phyloP scores from a whole-genome alignment of 2,888 invertebrate genomes.

The Drosophila prostipennis region DNA sequence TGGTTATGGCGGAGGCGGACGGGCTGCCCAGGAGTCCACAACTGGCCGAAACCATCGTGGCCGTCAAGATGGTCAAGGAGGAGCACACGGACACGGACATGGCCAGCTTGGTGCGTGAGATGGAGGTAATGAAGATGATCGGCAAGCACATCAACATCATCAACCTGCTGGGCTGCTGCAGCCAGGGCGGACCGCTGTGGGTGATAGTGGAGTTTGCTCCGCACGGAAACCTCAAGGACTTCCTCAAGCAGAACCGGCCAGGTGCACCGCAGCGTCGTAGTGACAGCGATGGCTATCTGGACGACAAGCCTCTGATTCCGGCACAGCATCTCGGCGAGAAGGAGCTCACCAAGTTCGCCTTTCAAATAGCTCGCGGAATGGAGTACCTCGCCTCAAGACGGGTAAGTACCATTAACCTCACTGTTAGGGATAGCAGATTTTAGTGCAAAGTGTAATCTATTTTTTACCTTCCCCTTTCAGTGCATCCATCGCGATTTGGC shows the following conservation, averaged over 20 bases:
- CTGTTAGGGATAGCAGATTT: too few species aligned
- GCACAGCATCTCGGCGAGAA: conserved; percentile 89
- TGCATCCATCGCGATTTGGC: conserved; percentile 99
- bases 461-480: conserved; percentile 82
- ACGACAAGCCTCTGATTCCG: conserved; percentile 54
- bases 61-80: conserved; percentile 99
- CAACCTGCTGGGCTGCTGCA: conserved; percentile 97
- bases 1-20: conserved; percentile 94
- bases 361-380: conserved; percentile 99
- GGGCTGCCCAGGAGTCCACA: conserved; percentile 60
- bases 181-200: conserved; percentile 94
- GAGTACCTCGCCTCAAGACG: conserved; percentile 97
- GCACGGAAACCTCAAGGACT: conserved; percentile 97
- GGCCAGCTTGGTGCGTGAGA: conserved; percentile 98
- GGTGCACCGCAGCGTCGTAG: conserved; percentile 65
- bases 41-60: conserved; percentile 88
- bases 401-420: conserved; percentile 9
- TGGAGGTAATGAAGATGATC: conserved; percentile 99
- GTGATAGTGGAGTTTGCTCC: conserved; percentile 96
- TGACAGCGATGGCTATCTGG: conserved; percentile 74
- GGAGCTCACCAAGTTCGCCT: conserved; percentile 97
- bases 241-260: conserved; percentile 90
- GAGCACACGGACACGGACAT: conserved; percentile 98
- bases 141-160: conserved; percentile 99
- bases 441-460: too few species aligned